Percentiles rank a stretch among this genome's conserved stretches.
phyloP scores from a whole-genome alignment of 2,888 invertebrate species.

The Caenorhabditis imperialis region DNA sequence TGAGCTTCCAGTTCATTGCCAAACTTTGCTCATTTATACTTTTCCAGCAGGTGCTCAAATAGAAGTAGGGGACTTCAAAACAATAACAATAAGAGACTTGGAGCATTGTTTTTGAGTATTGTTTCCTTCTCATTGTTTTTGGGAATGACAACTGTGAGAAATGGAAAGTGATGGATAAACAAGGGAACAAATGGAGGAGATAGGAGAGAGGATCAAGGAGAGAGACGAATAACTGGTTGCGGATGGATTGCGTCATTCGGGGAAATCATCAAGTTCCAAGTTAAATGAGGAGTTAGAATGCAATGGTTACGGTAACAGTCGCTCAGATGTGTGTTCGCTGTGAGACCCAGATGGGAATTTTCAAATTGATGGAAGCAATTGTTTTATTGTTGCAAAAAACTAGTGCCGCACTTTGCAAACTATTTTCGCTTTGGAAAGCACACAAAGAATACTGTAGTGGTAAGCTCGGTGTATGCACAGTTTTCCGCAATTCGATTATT shows the following conservation, averaged over 20 bases:
- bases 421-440: too few species aligned
- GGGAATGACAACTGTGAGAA: not conserved
- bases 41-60: conserved; percentile 36
- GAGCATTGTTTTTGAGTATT: conserved; percentile 14
- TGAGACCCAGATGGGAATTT: too few species aligned
- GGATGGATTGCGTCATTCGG: conserved; percentile 30
- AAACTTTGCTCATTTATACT: conserved; percentile 29
- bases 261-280: conserved; percentile 4
- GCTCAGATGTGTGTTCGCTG: too few species aligned
- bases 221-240: conserved; percentile 23
- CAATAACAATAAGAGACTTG: conserved; percentile 17
- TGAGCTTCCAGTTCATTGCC: too few species aligned
- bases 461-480: too few species aligned
- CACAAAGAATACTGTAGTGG: too few species aligned
- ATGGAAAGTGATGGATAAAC: conserved; percentile 10
- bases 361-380: too few species aligned
- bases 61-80: conserved; percentile 5
- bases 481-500: too few species aligned
- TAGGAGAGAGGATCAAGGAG: not conserved
- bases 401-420: too few species aligned
- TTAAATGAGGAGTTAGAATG: not conserved
- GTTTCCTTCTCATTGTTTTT: not conserved
- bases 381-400: too few species aligned
- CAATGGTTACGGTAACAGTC: too few species aligned
- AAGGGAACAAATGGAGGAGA: not conserved